Conservation (phyloP, 1,140 invertebrate genomes). For the Conus betulinus region DNA sequence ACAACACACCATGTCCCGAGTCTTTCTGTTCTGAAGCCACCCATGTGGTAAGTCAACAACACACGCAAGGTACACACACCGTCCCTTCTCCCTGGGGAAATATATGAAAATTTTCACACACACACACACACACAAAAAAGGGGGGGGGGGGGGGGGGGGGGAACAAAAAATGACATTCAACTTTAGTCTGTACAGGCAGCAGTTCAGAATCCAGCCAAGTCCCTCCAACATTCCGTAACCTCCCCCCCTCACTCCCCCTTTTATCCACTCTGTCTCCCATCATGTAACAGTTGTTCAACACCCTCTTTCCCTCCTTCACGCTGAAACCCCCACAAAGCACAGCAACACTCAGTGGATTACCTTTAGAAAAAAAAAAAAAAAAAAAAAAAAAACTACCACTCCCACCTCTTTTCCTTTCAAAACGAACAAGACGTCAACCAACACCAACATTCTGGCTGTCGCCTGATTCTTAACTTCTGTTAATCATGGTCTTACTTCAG, state of each 20-base stretch:
- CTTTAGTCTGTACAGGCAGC: constrained; percentile 25
- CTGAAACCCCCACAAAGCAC: background rate
- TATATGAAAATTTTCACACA: no score
- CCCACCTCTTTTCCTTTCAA: background rate
- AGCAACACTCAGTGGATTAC: background rate
- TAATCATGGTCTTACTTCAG: no score
- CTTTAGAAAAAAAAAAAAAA: background rate
- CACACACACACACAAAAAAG: background rate
- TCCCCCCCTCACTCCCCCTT: no score
- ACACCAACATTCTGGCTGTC: no score
- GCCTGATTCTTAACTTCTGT: no score
- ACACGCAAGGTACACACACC: no score
- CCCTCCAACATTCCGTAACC: background rate
- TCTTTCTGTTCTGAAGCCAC: no score
- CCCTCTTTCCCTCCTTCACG: background rate
- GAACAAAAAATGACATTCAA: background rate
- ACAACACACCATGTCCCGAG: no score
- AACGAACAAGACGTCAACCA: no score
- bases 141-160: background rate
- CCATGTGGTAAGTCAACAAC: no score
- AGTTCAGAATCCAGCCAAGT: background rate
- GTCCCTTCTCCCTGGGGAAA: no score
- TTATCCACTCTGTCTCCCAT: background rate
- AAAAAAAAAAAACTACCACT: background rate
- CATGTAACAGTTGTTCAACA: background rate